Conservation (phyloP, 2,113 vertebrate genomes). For the Corydoras maculifer region DNA sequence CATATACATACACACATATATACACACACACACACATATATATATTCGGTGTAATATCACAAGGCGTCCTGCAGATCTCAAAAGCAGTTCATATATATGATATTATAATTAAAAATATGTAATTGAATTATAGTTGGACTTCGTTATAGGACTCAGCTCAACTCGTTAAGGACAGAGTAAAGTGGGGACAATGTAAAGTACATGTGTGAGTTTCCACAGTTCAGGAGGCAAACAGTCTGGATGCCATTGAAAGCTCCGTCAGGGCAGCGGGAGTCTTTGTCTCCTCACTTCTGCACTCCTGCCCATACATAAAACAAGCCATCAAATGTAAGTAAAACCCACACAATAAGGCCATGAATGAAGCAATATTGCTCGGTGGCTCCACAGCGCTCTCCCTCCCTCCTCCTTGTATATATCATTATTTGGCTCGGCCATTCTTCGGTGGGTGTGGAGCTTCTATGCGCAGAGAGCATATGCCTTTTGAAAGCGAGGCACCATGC, state of each 20-base stretch:
- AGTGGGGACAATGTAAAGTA: conserved; percentile 43
- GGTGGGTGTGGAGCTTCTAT: conserved; percentile 63
- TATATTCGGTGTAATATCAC: too few relatives aligned
- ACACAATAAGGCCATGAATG: conserved; percentile 67
- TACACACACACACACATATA: too few relatives aligned
- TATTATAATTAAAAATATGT: too few relatives aligned
- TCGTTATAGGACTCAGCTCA: too few relatives aligned
- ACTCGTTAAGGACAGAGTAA: too few relatives aligned
- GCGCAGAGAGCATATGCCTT: conserved; percentile 73
- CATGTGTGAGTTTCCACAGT: conserved; percentile 49
- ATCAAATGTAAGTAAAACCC: conserved; percentile 52
- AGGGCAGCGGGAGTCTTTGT: conserved; percentile 60
- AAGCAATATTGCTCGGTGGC: conserved; percentile 43
- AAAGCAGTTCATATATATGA: too few relatives aligned
- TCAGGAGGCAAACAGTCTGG: conserved; percentile 65
- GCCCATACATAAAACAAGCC: conserved; percentile 68
- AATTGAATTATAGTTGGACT: too few relatives aligned
- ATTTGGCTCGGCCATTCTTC: conserved; percentile 62
- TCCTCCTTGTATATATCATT: conserved; percentile 65
- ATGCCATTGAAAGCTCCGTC: conserved; percentile 65
- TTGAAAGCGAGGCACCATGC: conserved; percentile 79
- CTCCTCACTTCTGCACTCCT: conserved; percentile 59
- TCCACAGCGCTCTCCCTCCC: conserved; percentile 25
- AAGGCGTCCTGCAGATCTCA: too few relatives aligned
- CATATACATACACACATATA: too few relatives aligned